Conservation (phyloP, 2,113 vertebrate species). For the Pachyramphus minor region DNA sequence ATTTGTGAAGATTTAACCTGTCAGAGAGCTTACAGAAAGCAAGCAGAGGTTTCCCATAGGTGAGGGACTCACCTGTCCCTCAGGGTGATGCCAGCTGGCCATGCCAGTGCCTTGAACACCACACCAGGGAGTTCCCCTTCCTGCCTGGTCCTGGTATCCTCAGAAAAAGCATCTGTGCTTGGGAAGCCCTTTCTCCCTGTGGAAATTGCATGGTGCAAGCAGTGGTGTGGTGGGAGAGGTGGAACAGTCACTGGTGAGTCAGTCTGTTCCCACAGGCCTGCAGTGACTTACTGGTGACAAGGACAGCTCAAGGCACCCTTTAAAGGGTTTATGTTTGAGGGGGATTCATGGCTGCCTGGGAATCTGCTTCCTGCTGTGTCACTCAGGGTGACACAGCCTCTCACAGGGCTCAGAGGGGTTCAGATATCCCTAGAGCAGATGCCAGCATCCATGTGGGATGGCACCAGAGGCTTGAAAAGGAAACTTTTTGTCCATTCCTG, state of each 20-base stretch:
- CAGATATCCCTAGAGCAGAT: background rate
- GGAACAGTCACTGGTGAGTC: background rate
- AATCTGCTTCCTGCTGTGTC: background rate
- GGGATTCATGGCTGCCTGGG: background rate
- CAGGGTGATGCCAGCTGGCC: background rate
- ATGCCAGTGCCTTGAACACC: fast-evolving
- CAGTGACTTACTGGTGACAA: background rate
- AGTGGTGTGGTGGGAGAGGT: background rate
- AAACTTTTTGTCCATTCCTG: background rate
- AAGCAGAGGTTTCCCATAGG: background rate
- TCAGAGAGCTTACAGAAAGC: background rate
- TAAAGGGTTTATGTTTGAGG: background rate
- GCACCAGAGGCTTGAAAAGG: background rate
- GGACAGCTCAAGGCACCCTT: background rate
- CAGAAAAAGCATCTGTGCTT: background rate
- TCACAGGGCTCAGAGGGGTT: background rate
- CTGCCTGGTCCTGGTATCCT: background rate
- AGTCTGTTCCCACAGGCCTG: background rate
- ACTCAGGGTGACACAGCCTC: background rate
- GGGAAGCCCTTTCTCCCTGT: fast-evolving
- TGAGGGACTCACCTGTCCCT: background rate
- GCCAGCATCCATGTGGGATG: background rate
- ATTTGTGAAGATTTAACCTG: background rate
- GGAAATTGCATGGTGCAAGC: fast-evolving
- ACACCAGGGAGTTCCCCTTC: background rate